These are phyloP conservation scores for Bambusicola thoracicus DNA, from an alignment of 2,113 vertebrate species.

Conservation along the genomic window DNA sequence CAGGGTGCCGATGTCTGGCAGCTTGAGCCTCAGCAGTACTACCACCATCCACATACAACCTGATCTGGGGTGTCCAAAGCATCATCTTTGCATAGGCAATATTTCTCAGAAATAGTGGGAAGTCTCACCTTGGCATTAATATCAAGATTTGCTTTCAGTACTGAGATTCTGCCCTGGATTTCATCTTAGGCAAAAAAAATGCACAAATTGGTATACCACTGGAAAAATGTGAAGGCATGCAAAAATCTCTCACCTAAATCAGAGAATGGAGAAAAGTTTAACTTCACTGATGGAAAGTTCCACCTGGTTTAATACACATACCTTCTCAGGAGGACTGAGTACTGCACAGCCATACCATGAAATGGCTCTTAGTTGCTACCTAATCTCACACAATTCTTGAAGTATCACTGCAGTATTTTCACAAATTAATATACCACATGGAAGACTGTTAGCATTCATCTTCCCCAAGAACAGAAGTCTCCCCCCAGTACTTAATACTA, in stretches of 20 bases:
- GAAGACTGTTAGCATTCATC: background rate
- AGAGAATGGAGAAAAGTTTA: background rate
- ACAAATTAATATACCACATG: background rate
- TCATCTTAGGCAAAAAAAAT: background rate
- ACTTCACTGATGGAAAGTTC: background rate
- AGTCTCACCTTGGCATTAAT: background rate
- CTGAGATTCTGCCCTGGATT: background rate
- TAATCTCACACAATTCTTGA: background rate
- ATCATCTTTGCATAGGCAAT: background rate
- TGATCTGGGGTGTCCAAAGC: background rate
- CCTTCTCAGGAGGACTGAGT: background rate
- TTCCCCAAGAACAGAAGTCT: background rate
- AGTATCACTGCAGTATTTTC: background rate
- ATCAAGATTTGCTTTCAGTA: background rate
- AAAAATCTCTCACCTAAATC: background rate
- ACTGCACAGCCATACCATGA: background rate
- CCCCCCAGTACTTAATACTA: background rate
- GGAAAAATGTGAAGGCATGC: background rate
- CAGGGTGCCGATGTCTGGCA: conserved; percentile 73
- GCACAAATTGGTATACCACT: rapidly evolving
- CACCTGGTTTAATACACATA: background rate
- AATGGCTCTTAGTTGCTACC: background rate
- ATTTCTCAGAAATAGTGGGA: rapidly evolving
- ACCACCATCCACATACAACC: background rate
- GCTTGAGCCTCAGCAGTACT: background rate